Base-by-base conservation (phyloP, 2,888 invertebrate species). In the Callyntrura sp. region DNA sequence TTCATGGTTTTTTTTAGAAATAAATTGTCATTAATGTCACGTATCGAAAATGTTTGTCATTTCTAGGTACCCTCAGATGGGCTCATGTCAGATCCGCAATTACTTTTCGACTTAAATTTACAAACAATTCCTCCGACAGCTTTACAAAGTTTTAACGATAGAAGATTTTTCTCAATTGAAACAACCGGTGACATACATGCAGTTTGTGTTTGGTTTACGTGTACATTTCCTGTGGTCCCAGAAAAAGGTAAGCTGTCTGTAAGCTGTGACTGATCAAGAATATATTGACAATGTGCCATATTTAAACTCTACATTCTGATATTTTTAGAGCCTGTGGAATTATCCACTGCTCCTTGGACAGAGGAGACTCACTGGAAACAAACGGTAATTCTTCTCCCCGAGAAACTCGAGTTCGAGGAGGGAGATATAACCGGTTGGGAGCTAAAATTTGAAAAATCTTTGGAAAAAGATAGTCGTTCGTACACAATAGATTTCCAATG, bases 141-240 rank as follows among this genome's bases (percentile, higher is more conserved):
- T 85, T 94, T 98, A 28, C 94, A 96, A 92, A 94, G 94, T 23
- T 96, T 97, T 90, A 95, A 95, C 68, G 95, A 96, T 84, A 95
- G 96, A 92, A 96, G 96, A 94, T 96, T 97, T 91, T 95, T 94
- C 8, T 96, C 96, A 85, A 95, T 92, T 12, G 93, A 94, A 68
- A 96, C 95, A 94, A 94, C 95, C 48, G 97, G 97, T 0, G 95
- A 95, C n/a, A 94, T 94, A 88, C 94, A 95, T 88, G 95, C 94
- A 14, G 94, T 98, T 81, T 97, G 97, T 94, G 94, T 98, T 76
- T 98, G 98, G 98, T 98, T 98, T 94, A 96, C 96, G 12, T 97
- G 97, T 92, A 95, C 95, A 76, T 98, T 98, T 94, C 97, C 97
- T 3, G 85, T 60, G 0, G 84, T 70, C 0, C 89, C 89, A 48